Conservation (phyloP, 1,140 invertebrate genomes). For the Phymorhynchus buccinoides region DNA sequence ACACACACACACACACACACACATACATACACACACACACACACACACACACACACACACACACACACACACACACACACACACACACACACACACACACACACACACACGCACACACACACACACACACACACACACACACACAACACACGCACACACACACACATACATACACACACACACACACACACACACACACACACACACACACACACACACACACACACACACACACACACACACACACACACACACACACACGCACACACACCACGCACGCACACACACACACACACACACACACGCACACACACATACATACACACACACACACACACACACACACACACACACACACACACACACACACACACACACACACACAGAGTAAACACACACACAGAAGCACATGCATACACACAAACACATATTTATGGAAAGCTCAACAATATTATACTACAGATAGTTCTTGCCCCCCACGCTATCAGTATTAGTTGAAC, state of each 20-base stretch:
- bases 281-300: conserved; percentile 4
- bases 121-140: conserved; percentile 2
- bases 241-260: conserved; percentile 8
- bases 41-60: conserved; percentile 24
- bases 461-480: too few relatives aligned
- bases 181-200: neutral
- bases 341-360: too few relatives aligned
- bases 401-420: too few relatives aligned
- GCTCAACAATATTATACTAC: too few relatives aligned
- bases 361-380: neutral
- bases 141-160: too few relatives aligned
- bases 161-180: conserved; percentile 4
- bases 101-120: neutral
- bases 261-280: conserved; percentile 8
- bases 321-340: neutral
- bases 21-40: conserved; percentile 7
- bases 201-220: neutral
- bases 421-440: too few relatives aligned
- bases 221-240: neutral
- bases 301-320: neutral
- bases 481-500: too few relatives aligned
- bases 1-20: neutral
- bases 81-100: conserved; percentile 8
- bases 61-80: conserved; percentile 12
- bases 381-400: too few relatives aligned